A percentile compares a stretch with the other conserved stretches of the same genome.
Evolutionary conservation across 2,888 invertebrate species (phyloP).

Genomic region (Neelides folsomi): DNA sequence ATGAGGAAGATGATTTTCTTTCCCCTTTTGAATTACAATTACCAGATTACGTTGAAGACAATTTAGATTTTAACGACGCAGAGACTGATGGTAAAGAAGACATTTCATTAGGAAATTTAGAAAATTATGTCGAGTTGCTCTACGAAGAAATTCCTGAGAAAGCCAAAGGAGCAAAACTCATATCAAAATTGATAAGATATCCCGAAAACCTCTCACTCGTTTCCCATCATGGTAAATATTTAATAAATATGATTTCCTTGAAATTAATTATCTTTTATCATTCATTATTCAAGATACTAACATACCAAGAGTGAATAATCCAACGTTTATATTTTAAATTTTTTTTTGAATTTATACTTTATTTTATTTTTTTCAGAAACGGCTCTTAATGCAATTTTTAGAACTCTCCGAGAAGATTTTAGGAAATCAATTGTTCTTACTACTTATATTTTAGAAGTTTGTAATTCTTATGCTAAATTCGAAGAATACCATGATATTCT

Average conservation of each 20-base stretch:
- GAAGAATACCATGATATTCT: conserved; percentile 88
- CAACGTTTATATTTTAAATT: conserved; percentile 1
- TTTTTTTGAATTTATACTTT: background rate
- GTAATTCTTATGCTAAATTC: conserved; percentile 93
- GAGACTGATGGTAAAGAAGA: conserved; percentile 39
- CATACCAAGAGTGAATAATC: background rate
- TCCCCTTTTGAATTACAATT: conserved; percentile 21
- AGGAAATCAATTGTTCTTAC: conserved; percentile 88
- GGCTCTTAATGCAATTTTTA: conserved; percentile 81
- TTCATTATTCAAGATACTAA: background rate
- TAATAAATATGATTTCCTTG: conserved; percentile 1
- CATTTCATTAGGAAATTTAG: conserved; percentile 66
- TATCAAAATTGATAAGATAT: conserved; percentile 80
- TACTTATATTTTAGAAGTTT: conserved; percentile 90
- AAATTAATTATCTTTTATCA: background rate
- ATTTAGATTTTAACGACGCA: conserved; percentile 12
- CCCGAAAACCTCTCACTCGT: conserved; percentile 87
- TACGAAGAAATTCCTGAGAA: conserved; percentile 84
- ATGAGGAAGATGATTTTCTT: conserved; percentile 4
- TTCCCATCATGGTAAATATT: conserved; percentile 68
- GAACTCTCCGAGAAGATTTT: conserved; percentile 95
- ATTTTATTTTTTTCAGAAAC: conserved; percentile 53
- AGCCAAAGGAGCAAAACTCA: conserved; percentile 73
- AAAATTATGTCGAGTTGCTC: conserved; percentile 86
- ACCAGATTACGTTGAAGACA: conserved; percentile 27